Percentiles rank a stretch among this genome's conserved stretches.
phyloP scores from a whole-genome alignment of 2,113 vertebrate genomes.

The Camelus dromedarius region DNA sequence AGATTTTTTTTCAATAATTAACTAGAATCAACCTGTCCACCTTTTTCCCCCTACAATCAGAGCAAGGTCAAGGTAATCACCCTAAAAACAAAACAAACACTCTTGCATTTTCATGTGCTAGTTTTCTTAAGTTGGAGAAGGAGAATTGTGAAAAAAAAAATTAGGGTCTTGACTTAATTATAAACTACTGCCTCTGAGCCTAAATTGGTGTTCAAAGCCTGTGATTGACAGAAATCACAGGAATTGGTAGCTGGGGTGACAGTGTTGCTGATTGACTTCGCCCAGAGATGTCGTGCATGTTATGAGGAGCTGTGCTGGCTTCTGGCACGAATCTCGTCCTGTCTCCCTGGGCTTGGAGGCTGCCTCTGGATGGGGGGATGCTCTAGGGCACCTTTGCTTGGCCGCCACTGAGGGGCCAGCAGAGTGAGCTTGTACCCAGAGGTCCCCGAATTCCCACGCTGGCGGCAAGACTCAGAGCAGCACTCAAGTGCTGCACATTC shows the following conservation, averaged over 20 bases:
- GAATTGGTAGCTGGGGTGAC: not conserved
- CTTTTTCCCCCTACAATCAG: not conserved
- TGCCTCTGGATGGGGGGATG: too few relatives aligned
- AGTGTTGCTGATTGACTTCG: not conserved
- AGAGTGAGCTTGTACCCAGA: not conserved
- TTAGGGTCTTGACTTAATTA: not conserved
- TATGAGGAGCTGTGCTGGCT: too few relatives aligned
- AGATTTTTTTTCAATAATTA: not conserved
- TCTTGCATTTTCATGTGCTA: not conserved
- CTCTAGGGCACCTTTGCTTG: too few relatives aligned
- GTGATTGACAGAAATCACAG: not conserved
- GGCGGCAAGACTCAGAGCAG: accelerated
- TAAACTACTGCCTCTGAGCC: not conserved
- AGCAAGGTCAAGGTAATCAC: not conserved
- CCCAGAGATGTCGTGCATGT: too few relatives aligned
- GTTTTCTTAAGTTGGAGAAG: not conserved
- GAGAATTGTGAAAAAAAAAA: too few relatives aligned
- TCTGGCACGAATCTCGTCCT: not conserved
- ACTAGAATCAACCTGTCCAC: not conserved
- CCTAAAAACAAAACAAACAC: not conserved
- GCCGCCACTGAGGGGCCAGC: not conserved
- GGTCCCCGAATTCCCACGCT: not conserved
- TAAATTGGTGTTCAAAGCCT: not conserved
- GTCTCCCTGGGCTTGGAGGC: not conserved
- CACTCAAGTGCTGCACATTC: not conserved